Conservation (phyloP, 2,113 vertebrate species). For the Alaudala cheleensis region DNA sequence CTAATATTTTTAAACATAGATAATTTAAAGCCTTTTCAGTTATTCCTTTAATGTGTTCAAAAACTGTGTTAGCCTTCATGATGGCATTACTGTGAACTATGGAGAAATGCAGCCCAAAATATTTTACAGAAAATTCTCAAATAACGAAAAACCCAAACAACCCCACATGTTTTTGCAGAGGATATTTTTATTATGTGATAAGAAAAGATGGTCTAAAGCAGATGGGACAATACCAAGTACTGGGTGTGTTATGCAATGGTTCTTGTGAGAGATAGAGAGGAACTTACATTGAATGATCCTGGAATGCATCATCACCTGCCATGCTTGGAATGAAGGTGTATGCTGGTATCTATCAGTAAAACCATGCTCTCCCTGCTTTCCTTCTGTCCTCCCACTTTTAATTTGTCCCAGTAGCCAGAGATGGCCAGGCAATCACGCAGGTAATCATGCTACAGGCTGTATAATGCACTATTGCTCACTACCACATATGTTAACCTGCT, state of each 20-base stretch:
- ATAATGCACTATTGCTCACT: not conserved
- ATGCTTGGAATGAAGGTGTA: not conserved
- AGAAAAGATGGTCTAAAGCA: not conserved
- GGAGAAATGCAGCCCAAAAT: not conserved
- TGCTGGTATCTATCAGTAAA: not conserved
- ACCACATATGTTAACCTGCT: accelerated
- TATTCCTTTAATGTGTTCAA: not conserved
- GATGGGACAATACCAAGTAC: not conserved
- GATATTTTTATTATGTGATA: not conserved
- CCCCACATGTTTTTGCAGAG: not conserved
- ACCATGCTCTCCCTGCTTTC: not conserved
- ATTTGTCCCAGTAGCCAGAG: not conserved
- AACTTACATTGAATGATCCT: not conserved
- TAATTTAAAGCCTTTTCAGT: conserved; percentile 11
- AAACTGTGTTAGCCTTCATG: not conserved
- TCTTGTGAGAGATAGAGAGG: not conserved
- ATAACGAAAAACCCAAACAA: not conserved
- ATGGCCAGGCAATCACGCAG: not conserved
- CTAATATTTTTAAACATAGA: not conserved
- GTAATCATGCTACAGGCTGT: not conserved
- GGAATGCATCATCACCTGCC: not conserved
- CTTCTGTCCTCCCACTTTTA: not conserved
- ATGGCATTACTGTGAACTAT: not conserved
- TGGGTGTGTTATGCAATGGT: not conserved
- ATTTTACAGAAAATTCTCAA: not conserved